A percentile compares a stretch with the other conserved stretches of the same genome.
Evolutionary conservation across 2,113 vertebrate genomes (phyloP).

Genomic region (Meleagris gallopavo): DNA sequence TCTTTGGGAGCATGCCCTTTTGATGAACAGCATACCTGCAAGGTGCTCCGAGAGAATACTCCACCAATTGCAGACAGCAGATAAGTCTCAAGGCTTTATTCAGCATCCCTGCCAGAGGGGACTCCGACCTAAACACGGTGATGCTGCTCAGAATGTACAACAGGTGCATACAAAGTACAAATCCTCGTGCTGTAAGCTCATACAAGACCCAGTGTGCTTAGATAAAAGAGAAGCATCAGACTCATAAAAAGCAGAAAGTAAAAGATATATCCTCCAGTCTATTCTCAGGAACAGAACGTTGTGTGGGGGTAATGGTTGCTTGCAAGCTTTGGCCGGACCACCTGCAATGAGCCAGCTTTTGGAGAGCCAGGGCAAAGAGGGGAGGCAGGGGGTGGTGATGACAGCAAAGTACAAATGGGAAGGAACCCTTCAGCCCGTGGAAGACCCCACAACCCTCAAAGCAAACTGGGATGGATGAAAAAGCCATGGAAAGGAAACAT

Average conservation of each 20-base stretch:
- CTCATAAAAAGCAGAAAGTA: not conserved
- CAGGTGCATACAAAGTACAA: accelerated
- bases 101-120: not conserved
- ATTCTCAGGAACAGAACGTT: not conserved
- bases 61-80: accelerated
- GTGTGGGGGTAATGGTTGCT: too few relatives aligned
- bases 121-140: not conserved
- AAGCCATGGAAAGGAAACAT: not conserved
- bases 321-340: not conserved
- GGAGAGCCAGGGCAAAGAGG: not conserved
- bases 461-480: not conserved
- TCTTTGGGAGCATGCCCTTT: accelerated
- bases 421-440: not conserved
- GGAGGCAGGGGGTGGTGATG: too few relatives aligned
- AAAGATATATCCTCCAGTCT: not conserved
- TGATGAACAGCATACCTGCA: not conserved
- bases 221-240: not conserved
- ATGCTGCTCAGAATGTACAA: accelerated
- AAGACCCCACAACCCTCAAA: not conserved
- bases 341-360: not conserved
- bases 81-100: accelerated
- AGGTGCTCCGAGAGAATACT: accelerated
- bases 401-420: accelerated
- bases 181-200: not conserved
- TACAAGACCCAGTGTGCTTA: not conserved